Base-by-base conservation (phyloP, 1,140 invertebrate species). In the Drosophila ficusphila region DNA sequence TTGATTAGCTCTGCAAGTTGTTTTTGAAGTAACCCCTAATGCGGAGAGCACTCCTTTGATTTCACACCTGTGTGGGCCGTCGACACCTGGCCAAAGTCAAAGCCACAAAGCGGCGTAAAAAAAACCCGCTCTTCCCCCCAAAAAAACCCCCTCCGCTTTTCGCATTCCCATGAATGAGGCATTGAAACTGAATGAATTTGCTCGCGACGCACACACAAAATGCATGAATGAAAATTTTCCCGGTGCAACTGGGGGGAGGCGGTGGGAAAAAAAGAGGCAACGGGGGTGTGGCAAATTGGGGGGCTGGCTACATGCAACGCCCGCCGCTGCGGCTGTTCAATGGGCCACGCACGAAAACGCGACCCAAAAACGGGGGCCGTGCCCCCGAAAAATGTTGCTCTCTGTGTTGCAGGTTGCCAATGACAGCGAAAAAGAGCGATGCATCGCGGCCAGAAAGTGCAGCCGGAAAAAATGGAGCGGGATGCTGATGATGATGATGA, bases 201-300 rank as follows among this genome's bases (percentile, higher is more conserved):
- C 69, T 52, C 79, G 38, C 60, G 46, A 69, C 60, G 48, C 77
- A 58, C 77, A 68, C 61, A 68, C 61, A 58, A 65, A 82, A 76
- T 58, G 79, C 79, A 83, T 83, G 79, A 83, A 83, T 83, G 79
- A 86, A 83, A 86, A 60, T 78, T 72, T 60, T 48, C 31, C 68
- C 67, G 79, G 31, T 48, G 34, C 65, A 44, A 23, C 42, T 3
- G n/a, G 7, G 47, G 36, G 38, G 38, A n/a, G n/a, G n/a, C n/a
- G 12, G 23, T 12, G 36, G 29, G 33, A 61, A 54, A 70, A 72
- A 39, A 48, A 33, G 16, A 33, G 16, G 51, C 56, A 39, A 23
- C 38, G 42, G 57, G 36, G 23, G 25, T 21, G 60, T 56, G 53
- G 53, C 52, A 29, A 64, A 62, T 3, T 8, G 36, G 39, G 60